These are phyloP conservation scores for Drosophila atroscutellata DNA, from an alignment of 2,888 invertebrate species.

Conservation along the genomic window DNA sequence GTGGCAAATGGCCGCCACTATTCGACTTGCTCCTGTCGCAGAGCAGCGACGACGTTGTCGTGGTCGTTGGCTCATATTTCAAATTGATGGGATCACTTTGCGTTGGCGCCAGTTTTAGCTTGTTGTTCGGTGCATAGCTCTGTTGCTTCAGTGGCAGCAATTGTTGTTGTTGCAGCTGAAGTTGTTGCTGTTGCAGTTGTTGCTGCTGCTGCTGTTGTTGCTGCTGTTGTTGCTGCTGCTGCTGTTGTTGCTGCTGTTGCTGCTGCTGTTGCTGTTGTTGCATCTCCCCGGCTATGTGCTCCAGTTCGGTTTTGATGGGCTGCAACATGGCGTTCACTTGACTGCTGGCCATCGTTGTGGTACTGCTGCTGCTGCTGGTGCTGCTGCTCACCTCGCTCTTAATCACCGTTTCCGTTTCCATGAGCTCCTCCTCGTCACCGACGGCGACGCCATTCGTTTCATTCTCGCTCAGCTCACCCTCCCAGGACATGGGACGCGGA, in stretches of 20 bases:
- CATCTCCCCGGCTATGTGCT: constrained; percentile 79
- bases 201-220: constrained; percentile 13
- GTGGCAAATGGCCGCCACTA: constrained; percentile 85
- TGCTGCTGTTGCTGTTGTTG: constrained; percentile 39
- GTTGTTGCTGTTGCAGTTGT: constrained; percentile 3
- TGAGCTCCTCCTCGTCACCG: constrained; percentile 84
- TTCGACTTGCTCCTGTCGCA: constrained; percentile 87
- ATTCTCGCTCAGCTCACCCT: constrained; percentile 95
- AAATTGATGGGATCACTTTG: constrained; percentile 84
- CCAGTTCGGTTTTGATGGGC: constrained; percentile 76
- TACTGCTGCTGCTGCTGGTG: constrained; percentile 13
- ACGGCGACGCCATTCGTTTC: constrained; percentile 84
- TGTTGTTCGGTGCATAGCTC: constrained; percentile 50
- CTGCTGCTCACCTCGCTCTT: constrained; percentile 72
- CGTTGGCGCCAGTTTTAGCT: constrained; percentile 80
- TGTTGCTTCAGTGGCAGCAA: constrained; percentile 41
- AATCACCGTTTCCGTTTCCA: constrained; percentile 84
- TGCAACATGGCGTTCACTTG: constrained; percentile 51
- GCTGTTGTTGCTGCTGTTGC: constrained; percentile 8
- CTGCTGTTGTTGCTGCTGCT: constrained; percentile 6
- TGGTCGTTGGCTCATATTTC: constrained; percentile 81
- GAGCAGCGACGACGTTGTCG: constrained; percentile 79
- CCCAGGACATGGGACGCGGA: constrained; percentile 96
- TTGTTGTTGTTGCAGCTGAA: constrained; percentile 24
- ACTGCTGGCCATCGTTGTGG: constrained; percentile 7